phyloP scores from a whole-genome alignment of 1,140 invertebrate genomes.

The Ditylenchus dipsaci region DNA sequence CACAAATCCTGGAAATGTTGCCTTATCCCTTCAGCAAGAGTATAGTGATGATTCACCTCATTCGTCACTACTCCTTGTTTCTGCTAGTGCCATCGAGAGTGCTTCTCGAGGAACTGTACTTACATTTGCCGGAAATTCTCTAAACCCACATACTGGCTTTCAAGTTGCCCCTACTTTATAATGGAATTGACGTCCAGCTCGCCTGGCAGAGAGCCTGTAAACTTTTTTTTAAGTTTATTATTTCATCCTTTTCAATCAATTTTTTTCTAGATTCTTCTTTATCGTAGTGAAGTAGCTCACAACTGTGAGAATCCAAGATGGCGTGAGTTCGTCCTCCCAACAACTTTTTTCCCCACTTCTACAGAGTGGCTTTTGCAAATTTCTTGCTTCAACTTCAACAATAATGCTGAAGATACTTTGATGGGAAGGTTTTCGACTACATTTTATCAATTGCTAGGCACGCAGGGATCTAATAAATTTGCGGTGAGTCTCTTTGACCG shows the following conservation, averaged over 20 bases:
- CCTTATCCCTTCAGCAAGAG: not conserved
- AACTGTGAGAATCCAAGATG: conserved; percentile 27
- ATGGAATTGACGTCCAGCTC: conserved; percentile 33
- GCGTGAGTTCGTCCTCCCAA: conserved; percentile 38
- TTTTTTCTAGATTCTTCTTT: conserved; percentile 41
- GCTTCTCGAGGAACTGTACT: conserved; percentile 27
- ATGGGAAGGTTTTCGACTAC: conserved; percentile 38
- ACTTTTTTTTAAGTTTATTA: not conserved
- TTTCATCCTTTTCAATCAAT: conserved; percentile 9
- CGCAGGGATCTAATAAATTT: conserved; percentile 34
- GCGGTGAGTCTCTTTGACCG: conserved; percentile 32
- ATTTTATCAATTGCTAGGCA: conserved; percentile 36
- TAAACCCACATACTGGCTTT: conserved; percentile 15
- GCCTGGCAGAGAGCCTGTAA: conserved; percentile 16
- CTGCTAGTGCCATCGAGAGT: conserved; percentile 3
- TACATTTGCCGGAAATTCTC: conserved; percentile 30
- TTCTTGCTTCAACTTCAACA: conserved; percentile 35
- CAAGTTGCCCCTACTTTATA: conserved; percentile 38
- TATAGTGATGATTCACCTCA: conserved; percentile 6
- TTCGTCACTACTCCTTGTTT: conserved; percentile 2
- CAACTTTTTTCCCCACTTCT: conserved; percentile 44
- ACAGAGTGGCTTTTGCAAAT: conserved; percentile 38
- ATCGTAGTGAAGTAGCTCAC: conserved; percentile 36
- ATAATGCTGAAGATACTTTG: conserved; percentile 35
- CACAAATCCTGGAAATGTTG: conserved; percentile 7